Evolutionary conservation across 2,888 invertebrate species (phyloP), one percentile per base, ranked within the genome.

Genomic region (Magallana nippona): DNA sequence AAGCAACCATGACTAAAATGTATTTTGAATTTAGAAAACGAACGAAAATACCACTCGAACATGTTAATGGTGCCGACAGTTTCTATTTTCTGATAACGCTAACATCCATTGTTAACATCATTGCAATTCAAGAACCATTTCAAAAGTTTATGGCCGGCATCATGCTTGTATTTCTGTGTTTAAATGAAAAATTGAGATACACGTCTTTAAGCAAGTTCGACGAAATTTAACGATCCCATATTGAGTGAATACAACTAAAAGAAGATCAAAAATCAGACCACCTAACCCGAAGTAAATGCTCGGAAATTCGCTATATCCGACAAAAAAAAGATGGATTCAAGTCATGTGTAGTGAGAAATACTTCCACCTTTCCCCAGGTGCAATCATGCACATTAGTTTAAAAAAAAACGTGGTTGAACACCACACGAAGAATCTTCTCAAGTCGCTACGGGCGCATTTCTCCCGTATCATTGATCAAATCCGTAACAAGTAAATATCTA

Each of bases 401-500:
- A 63, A 71, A 71, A 27, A 71, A 44, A 44, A 8, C 44, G 44
- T 71, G 22, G 22, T 15, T 32, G 71, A 27, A 32, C 27, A 27
- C 22, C 32, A 11, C 22, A 71, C 71, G 15, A 15, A 13, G n/a
- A 27, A 27, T 32, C 71, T 71, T 71, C 71, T 32, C 22, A 71
- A 27, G 71, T 27, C 32, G 71, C 71, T 27, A 32, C 15, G 71
- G 71, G 71, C 71, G 71, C 71, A 71, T 71, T 71, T 22, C 32
- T 71, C 13, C 32, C 13, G 71, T 71, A 71, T 71, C 71, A 32
- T 71, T 71, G 71, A 71, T 71, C 71, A 71, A 71, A 22, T 27
- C 71, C 71, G 71, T 71, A 71, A 71, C 71, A 15, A 71, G 71
- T 71, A 22, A 71, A 71, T 71, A 71, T 71, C 71, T 71, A 71